Base-by-base conservation (phyloP, 53 echinoderm and acorn worm genomes). In the Actinopyga echinites region DNA sequence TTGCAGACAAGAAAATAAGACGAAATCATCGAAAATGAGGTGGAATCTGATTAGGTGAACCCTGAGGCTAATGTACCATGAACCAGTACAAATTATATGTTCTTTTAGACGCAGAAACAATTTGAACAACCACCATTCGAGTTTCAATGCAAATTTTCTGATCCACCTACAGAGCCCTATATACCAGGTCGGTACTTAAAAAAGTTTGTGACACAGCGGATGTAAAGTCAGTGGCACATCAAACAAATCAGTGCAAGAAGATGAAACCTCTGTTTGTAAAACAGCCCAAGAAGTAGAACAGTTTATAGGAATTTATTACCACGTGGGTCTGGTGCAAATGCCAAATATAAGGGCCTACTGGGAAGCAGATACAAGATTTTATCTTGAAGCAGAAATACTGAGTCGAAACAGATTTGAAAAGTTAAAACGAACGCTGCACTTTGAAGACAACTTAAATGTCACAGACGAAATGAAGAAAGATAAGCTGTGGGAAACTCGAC, bases 251-350 rank as follows among this genome's bases (percentile, higher is more conserved):
- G 49, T 83, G 13, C 71, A 82, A 33, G 65, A 87, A 24, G 79
- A 57, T 69, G 66, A 52, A 28, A 44, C 36, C 22, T 58, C 65
- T 12, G 53, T 80, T 20, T 53, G 64, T 40, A 86, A 79, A 29
- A 61, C 49, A 22, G 42, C 49, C 17, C 63, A 86, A 54, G 86
- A 86, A 64, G 45, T 80, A 1, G 80, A 86, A 43, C n/a, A n/a
- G n/a, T n/a, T n/a, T n/a, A 78, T n/a, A n/a, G n/a, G n/a, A n/a
- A n/a, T n/a, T n/a, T n/a, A 64, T 54, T 74, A 40, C 63, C 66
- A 61, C 1, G 79, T 86, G 86, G 86, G 86, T 22, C 61, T 15
- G n/a, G n/a, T n/a, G n/a, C 88, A 88, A 42, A 88, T 88, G 88
- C 83, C 78, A 43, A 64, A 74, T 64, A 54, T 83, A 55, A 37